phyloP scores from a whole-genome alignment of 2,113 vertebrate species.

The Gymnorhina tibicen region DNA sequence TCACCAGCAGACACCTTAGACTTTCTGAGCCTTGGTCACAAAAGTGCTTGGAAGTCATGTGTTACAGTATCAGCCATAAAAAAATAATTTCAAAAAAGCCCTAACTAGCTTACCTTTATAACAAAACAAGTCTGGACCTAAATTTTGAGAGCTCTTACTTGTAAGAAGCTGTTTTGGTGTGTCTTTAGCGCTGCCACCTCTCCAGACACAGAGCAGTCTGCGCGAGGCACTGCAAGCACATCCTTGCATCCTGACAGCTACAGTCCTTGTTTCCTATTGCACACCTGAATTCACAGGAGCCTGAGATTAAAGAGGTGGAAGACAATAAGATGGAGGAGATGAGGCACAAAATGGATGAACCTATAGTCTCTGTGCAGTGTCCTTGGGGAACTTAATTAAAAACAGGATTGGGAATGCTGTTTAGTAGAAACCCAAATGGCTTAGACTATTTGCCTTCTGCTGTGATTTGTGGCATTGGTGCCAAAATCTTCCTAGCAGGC shows the following conservation, averaged over 20 bases:
- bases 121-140: not conserved
- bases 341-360: not conserved
- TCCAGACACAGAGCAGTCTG: not conserved
- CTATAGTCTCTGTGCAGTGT: not conserved
- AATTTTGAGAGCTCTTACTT: not conserved
- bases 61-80: not conserved
- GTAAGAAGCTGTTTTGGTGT: not conserved
- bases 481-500: not conserved
- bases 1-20: not conserved
- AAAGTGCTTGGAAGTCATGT: not conserved
- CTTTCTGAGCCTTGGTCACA: not conserved
- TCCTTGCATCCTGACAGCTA: not conserved
- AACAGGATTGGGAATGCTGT: not conserved
- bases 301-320: not conserved
- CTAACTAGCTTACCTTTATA: not conserved
- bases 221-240: fast-evolving
- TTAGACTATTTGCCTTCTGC: not conserved
- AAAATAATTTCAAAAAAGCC: fast-evolving
- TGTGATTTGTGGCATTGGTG: not conserved
- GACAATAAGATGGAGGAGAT: not conserved
- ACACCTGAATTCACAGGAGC: not conserved
- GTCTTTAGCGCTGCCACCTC: not conserved
- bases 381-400: not conserved
- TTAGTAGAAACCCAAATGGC: not conserved
- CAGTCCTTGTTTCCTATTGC: not conserved